Evolutionary conservation across 2,113 vertebrate genomes (phyloP), one percentile per base, ranked within the genome.

Genomic region (Tupaia tana): DNA sequence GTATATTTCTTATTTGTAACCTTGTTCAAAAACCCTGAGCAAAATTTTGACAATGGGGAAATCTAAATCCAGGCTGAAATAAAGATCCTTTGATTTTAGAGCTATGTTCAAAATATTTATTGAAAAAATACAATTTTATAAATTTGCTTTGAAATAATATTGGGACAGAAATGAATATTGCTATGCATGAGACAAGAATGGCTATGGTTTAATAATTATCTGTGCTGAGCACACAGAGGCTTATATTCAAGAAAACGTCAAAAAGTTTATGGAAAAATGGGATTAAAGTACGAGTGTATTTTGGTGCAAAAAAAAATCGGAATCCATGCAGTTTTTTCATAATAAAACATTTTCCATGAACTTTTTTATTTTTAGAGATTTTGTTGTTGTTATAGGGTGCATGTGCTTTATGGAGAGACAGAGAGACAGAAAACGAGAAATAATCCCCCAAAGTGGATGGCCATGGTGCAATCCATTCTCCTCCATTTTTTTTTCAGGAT

Each of bases 91-190:
- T 85, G 43, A 77, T 80, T 86, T 93, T 79, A 84, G 25, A 79
- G 18, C 67, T 29, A 56, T 15, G 73, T 58, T 43, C 24, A 74
- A 92, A 89, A 61, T 75, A 66, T 27, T 84, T 69, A 67, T 78
- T 3, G 59, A 74, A 79, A 86, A 93, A 31, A 2, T 31, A 89
- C 82, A 19, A 90, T 29, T 79, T 94, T 7, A 71, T 66, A 67
- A 80, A 82, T 70, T 81, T 81, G 10, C 18, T 85, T 97, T 61
- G 84, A 84, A 92, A 66, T 59, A 84, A 90, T 77, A 34, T 56
- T 64, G 12, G n/a, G 29, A 10, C 87, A 84, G 34, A 1, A 84
- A 84, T 79, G 43, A 2, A 1, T 54, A 27, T 74, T 25, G 2
- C 27, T 73, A 58, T 7, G 59, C 0, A 22, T 54, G 25, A 90